Evolutionary conservation across 53 echinoderm and acorn worm species (phyloP).

Genomic region (Temnopleurus reevesii): DNA sequence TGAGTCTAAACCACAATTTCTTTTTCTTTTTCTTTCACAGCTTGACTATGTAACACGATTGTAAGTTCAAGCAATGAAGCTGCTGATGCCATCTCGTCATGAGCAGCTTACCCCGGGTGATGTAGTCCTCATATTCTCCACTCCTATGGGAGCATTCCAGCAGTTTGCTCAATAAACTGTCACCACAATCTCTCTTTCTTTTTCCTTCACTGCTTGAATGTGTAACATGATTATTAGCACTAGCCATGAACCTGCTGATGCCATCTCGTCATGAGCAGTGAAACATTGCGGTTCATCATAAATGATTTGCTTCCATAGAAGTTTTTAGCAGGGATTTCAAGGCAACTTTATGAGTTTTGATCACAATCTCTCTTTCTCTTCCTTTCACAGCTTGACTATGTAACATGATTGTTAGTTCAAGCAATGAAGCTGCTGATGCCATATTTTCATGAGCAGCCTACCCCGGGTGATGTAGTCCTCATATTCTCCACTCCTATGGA

Average conservation of each 20-base stretch:
- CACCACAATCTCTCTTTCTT: no score
- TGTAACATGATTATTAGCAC: conserved; percentile 81
- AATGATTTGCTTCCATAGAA: no score
- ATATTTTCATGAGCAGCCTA: conserved; percentile 71
- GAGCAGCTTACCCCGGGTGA: conserved; percentile 66
- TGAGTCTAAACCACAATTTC: neutral
- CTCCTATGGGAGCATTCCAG: no score
- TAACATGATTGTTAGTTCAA: conserved; percentile 80
- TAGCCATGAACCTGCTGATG: conserved; percentile 88
- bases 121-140: conserved; percentile 75
- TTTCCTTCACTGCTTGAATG: no score
- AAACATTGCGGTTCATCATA: no score
- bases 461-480: conserved; percentile 77
- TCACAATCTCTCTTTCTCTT: conserved; percentile 65
- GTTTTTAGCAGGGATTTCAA: no score
- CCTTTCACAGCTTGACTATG: conserved; percentile 81
- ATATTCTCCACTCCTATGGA: no score
- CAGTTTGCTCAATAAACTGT: no score
- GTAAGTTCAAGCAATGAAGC: neutral
- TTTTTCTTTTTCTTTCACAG: neutral
- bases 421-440: conserved; percentile 93
- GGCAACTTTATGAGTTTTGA: no score
- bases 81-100: neutral
- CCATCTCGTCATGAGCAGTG: conserved; percentile 80
- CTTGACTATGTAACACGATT: neutral